These are phyloP conservation scores for Sitodiplosis mosellana DNA, from an alignment of 1,140 invertebrate species.

Conservation along the genomic window DNA sequence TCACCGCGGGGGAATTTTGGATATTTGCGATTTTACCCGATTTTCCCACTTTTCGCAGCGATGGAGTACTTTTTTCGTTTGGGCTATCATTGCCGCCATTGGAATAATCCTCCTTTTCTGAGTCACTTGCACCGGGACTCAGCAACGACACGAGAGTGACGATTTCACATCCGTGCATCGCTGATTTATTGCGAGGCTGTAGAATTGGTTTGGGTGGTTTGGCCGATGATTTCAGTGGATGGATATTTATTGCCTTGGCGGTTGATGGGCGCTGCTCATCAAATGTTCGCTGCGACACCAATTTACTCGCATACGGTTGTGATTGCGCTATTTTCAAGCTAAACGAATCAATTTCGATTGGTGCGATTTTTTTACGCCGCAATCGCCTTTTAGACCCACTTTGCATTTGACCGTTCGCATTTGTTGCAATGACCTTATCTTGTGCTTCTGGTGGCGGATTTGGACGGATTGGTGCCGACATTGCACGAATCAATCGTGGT, in stretches of 20 bases:
- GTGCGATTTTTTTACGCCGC: conserved; percentile 8
- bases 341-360: not conserved
- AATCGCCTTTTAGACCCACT: conserved; percentile 18
- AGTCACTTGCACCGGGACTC: conserved; percentile 24
- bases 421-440: conserved; percentile 17
- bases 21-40: conserved; percentile 13
- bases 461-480: conserved; percentile 23
- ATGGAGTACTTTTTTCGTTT: conserved; percentile 10
- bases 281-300: not conserved
- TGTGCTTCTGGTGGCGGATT: not conserved
- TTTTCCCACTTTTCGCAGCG: conserved; percentile 22
- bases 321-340: not conserved
- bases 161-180: conserved; percentile 18
- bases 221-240: not conserved
- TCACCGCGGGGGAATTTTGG: not conserved
- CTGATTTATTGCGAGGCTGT: conserved; percentile 11
- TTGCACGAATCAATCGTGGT: conserved; percentile 20
- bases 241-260: not conserved
- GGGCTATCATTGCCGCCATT: conserved; percentile 2
- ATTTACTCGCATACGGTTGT: not conserved
- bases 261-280: too few species aligned
- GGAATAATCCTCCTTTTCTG: conserved; percentile 18
- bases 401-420: conserved; percentile 16
- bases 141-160: conserved; percentile 21
- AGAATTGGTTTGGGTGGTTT: not conserved